phyloP scores from a whole-genome alignment of 1,140 invertebrate species.

The Neodiprion pinetum region DNA sequence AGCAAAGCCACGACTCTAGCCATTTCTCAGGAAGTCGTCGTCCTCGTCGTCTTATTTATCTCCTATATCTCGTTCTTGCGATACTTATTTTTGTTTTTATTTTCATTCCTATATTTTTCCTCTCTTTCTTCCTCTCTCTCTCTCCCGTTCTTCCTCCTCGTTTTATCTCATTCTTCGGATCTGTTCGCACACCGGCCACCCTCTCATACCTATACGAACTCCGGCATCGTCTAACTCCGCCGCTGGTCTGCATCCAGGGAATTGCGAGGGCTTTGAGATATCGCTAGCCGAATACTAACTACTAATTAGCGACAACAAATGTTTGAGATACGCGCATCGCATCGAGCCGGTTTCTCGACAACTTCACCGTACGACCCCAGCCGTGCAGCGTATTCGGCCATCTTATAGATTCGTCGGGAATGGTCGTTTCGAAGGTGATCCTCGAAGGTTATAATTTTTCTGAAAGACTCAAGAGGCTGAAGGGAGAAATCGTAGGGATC shows the following conservation, averaged over 20 bases:
- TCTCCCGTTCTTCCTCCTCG: not conserved
- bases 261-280: not conserved
- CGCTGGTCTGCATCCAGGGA: too few relatives aligned
- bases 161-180: too few relatives aligned
- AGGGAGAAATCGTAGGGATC: not conserved
- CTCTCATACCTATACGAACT: too few relatives aligned
- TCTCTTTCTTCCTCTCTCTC: not conserved
- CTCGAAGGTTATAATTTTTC: too few relatives aligned
- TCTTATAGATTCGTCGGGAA: too few relatives aligned
- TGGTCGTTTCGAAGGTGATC: too few relatives aligned
- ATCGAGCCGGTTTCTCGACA: not conserved
- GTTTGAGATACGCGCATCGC: not conserved
- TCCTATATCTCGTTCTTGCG: not conserved
- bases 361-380: not conserved
- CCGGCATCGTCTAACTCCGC: too few relatives aligned
- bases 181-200: too few relatives aligned
- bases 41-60: not conserved
- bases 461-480: too few relatives aligned
- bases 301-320: slow-evolving; percentile 7
- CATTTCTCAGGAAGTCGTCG: slow-evolving; percentile 39
- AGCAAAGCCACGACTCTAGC: slow-evolving; percentile 37
- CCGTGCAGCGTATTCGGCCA: not conserved
- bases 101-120: not conserved
- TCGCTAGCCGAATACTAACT: not conserved
- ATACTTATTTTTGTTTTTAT: not conserved